A percentile compares a stretch with the other conserved stretches of the same genome.
Evolutionary conservation across 2,797 vertebrate genomes (phyloP).

Genomic region (Alcedo atthis): DNA sequence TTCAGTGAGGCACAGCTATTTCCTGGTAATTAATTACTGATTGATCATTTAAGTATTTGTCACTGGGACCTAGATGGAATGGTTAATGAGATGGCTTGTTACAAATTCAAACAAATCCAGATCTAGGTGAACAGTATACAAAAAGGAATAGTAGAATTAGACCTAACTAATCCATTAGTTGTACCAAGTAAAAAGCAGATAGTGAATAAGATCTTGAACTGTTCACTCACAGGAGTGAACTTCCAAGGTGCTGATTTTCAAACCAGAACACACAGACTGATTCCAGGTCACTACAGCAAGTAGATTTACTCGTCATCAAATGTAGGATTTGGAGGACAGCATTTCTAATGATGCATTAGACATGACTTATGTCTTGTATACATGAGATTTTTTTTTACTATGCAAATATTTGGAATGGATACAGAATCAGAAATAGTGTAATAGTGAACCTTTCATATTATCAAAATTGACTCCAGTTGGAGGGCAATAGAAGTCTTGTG

Average conservation of each 20-base stretch:
- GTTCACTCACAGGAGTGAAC: background rate
- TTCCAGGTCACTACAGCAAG: background rate
- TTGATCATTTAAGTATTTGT: slow-evolving; percentile 36
- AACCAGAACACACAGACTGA: background rate
- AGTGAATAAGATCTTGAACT: background rate
- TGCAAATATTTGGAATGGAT: background rate
- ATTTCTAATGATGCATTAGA: background rate
- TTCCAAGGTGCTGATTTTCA: background rate
- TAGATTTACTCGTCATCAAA: background rate
- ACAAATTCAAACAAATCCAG: background rate
- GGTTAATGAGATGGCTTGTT: background rate
- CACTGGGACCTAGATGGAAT: background rate
- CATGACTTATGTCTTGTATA: background rate
- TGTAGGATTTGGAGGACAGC: background rate
- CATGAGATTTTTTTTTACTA: background rate
- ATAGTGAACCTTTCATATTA: background rate
- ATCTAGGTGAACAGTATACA: background rate
- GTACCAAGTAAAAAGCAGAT: background rate
- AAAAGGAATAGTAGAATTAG: background rate
- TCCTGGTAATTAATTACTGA: slow-evolving; percentile 38
- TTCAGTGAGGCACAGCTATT: slow-evolving; percentile 7
- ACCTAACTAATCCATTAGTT: background rate
- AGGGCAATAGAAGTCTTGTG: background rate
- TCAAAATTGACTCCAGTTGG: background rate
- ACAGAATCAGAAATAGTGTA: background rate